phyloP scores from a whole-genome alignment of 1,140 invertebrate genomes.

The Copidosoma floridanum region DNA sequence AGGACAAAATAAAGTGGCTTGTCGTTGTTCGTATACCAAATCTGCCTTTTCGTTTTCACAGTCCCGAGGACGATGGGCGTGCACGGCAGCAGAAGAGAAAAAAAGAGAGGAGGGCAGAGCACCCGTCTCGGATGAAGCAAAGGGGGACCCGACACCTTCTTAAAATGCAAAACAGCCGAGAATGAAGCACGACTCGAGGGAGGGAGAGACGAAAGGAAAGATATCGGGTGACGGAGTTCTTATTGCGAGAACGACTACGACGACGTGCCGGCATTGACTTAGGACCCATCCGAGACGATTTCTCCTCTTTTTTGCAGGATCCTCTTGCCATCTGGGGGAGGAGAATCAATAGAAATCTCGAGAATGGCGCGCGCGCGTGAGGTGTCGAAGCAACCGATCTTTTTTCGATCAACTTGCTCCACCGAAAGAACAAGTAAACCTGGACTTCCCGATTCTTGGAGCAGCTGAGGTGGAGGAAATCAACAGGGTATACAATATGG shows the following conservation, averaged over 20 bases:
- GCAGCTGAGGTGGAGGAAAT: no score
- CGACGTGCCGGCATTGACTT: conserved; percentile 37
- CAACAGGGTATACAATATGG: no score
- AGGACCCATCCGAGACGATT: conserved; percentile 28
- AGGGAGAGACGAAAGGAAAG: conserved; percentile 20
- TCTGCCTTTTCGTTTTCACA: no score
- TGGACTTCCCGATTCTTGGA: no score
- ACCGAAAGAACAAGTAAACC: no score
- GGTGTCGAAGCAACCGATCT: neutral
- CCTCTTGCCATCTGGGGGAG: conserved; percentile 8
- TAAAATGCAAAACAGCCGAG: conserved; percentile 55
- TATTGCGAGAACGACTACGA: conserved; percentile 40
- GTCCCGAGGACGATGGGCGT: no score
- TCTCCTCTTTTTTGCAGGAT: no score
- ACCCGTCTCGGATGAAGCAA: conserved; percentile 39
- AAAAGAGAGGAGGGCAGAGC: conserved; percentile 11
- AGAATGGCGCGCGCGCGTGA: conserved; percentile 19
- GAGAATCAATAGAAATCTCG: conserved; percentile 34
- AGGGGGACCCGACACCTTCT: conserved; percentile 51
- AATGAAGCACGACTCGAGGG: conserved; percentile 21
- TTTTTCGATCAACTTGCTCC: neutral
- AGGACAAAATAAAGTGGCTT: no score
- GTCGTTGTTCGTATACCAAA: no score
- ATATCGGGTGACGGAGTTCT: conserved; percentile 24
- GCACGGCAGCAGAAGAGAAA: no score